A percentile compares a stretch with the other conserved stretches of the same genome.
Evolutionary conservation across 1,140 invertebrate species (phyloP).

Genomic region (Eupeodes corollae): DNA sequence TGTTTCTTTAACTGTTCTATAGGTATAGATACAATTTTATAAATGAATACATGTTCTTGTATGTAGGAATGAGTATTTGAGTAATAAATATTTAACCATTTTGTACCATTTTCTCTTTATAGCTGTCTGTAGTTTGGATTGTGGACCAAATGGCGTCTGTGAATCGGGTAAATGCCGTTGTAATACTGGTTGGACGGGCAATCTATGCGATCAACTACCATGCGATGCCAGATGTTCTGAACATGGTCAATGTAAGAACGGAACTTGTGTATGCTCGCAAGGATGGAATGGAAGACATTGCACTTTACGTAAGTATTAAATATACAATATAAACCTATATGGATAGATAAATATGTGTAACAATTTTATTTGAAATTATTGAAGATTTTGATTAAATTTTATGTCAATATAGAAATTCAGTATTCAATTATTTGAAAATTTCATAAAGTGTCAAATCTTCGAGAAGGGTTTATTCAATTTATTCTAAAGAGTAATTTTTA

Average conservation of each 20-base stretch:
- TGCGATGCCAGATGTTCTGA: conserved; percentile 87
- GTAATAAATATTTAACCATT: background rate
- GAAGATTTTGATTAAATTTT: no score
- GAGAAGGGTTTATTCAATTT: no score
- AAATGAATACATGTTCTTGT: no score
- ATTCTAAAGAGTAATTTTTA: no score
- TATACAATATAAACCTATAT: background rate
- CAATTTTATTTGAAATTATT: no score
- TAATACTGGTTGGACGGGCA: conserved; percentile 80
- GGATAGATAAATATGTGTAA: no score
- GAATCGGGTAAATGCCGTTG: conserved; percentile 82
- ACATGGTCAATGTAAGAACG: conserved; percentile 93
- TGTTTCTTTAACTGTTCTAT: no score
- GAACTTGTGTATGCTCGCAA: conserved; percentile 89
- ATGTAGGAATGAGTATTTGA: no score
- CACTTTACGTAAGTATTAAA: conserved; percentile 72
- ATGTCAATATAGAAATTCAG: no score
- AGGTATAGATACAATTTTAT: no score
- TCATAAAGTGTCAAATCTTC: no score
- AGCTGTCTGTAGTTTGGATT: conserved; percentile 85
- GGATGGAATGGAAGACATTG: conserved; percentile 97
- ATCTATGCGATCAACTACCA: conserved; percentile 76
- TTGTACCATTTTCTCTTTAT: conserved; percentile 23
- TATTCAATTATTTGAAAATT: no score
- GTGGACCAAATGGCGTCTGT: conserved; percentile 80